Conservation (phyloP, 2,113 vertebrate species). For the Gopherus evgoodei region DNA sequence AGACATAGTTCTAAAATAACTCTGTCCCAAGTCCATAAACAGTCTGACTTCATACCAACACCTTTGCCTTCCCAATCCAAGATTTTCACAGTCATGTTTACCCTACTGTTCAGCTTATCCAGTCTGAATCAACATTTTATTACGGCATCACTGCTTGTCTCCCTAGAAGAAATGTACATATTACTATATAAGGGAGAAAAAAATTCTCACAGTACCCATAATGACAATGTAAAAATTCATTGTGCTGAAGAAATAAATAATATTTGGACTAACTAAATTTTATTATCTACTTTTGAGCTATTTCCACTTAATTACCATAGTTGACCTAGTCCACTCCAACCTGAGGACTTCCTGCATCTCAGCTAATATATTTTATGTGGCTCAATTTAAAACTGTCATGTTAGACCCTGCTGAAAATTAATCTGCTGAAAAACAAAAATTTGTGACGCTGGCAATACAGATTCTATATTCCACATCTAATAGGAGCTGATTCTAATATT, state of each 20-base stretch:
- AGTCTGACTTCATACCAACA: no score
- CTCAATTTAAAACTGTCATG: neutral
- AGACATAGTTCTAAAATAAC: no score
- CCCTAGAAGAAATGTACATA: no score
- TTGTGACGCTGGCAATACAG: neutral
- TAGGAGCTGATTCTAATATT: neutral
- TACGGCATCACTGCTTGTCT: no score
- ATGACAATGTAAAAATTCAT: neutral
- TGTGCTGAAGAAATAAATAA: neutral
- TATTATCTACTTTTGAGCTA: neutral
- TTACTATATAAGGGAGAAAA: no score
- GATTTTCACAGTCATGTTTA: no score
- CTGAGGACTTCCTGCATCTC: neutral
- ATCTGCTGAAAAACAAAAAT: rapidly evolving
- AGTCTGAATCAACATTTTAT: no score
- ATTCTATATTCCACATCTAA: neutral
- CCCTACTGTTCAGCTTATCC: no score
- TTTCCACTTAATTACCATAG: neutral
- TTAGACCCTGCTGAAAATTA: neutral
- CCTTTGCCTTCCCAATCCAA: no score
- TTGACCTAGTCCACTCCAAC: neutral
- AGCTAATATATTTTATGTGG: neutral
- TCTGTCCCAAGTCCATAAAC: no score
- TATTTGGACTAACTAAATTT: neutral
- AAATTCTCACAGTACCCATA: neutral